Evolutionary conservation across 2,113 vertebrate species (phyloP).

Genomic region (Pluvialis apricaria): DNA sequence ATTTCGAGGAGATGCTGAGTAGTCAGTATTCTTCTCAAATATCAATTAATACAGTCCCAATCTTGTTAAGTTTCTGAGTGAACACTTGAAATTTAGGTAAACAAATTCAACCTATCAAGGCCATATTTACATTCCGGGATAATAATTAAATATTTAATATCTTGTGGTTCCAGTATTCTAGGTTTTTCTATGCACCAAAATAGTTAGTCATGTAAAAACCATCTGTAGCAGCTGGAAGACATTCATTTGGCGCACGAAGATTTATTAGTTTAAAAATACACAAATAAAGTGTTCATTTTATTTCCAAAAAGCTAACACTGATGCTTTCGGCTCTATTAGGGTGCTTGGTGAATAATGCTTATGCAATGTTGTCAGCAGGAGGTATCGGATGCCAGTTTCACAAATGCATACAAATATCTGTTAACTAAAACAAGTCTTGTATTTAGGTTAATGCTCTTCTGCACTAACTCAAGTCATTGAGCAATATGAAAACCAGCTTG

Average conservation of each 20-base stretch:
- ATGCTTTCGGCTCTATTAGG: not conserved
- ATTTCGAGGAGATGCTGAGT: not conserved
- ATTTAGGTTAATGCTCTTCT: not conserved
- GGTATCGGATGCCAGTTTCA: not conserved
- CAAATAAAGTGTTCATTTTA: not conserved
- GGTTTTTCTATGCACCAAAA: not conserved
- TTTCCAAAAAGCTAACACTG: not conserved
- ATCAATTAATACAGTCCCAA: not conserved
- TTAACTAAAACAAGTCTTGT: not conserved
- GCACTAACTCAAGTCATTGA: not conserved
- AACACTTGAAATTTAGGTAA: constrained; percentile 7
- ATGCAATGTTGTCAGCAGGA: not conserved
- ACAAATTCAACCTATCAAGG: not conserved
- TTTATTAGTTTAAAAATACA: constrained; percentile 41
- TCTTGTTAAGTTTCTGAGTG: not conserved
- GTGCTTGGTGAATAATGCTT: not conserved
- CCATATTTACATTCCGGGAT: constrained; percentile 20
- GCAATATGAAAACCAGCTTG: not conserved
- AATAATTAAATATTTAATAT: constrained; percentile 8
- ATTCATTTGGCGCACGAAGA: constrained; percentile 39
- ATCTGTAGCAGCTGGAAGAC: constrained; percentile 63
- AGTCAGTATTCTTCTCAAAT: not conserved
- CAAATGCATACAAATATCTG: not conserved
- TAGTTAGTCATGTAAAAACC: constrained; percentile 30
- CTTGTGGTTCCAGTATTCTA: not conserved